These are phyloP conservation scores for Lasioglossum zephyrum DNA, from an alignment of 2,888 invertebrate species.

Conservation along the genomic window DNA sequence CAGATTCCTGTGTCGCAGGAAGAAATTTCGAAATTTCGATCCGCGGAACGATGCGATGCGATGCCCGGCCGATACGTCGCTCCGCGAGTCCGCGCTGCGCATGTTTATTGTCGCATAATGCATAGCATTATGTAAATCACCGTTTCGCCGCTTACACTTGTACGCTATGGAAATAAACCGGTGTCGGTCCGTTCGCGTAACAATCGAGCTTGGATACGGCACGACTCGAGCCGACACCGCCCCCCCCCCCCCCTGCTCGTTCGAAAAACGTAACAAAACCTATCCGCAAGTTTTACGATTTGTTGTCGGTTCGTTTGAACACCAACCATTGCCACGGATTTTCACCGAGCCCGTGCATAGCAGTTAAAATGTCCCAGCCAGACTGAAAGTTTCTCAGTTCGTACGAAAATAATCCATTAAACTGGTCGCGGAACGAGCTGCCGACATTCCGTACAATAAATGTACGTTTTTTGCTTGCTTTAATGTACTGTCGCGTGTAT, in stretches of 20 bases:
- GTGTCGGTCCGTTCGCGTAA: constrained; percentile 51
- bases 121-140: constrained; percentile 73
- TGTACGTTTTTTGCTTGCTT: not conserved
- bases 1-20: constrained; percentile 58
- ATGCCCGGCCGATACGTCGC: constrained; percentile 56
- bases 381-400: not conserved
- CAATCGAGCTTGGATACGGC: constrained; percentile 29
- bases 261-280: constrained; percentile 29
- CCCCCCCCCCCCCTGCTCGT: not conserved
- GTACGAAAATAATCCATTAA: not conserved
- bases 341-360: not conserved
- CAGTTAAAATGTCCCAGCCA: not conserved
- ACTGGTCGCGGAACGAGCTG: not conserved
- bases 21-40: constrained; percentile 69
- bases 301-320: constrained; percentile 25
- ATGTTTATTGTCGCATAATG: constrained; percentile 74
- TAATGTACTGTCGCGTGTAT: not conserved
- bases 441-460: not conserved
- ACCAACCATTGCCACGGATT: not conserved
- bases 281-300: constrained; percentile 19
- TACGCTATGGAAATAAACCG: constrained; percentile 66
- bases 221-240: not conserved
- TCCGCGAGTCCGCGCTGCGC: constrained; percentile 54
- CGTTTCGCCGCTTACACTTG: constrained; percentile 65
- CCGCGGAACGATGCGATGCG: constrained; percentile 23